Evolutionary conservation across 2,888 invertebrate genomes (phyloP), one percentile per base, ranked within the genome.

Genomic region (Saturnia japonica): DNA sequence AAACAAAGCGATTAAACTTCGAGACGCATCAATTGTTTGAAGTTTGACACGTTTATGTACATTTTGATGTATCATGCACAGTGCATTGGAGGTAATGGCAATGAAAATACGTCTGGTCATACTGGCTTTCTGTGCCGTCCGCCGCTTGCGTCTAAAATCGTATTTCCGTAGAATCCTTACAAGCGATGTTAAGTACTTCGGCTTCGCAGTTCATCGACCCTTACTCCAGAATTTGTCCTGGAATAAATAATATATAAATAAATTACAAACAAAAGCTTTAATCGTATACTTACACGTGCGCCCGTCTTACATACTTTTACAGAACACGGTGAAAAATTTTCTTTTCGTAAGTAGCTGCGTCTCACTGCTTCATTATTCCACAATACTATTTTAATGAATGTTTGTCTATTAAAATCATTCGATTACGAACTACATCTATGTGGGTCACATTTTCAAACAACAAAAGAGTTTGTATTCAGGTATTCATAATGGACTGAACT

Each of bases 91-190:
- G 80, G 75, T 80, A 80, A 80, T 83, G 81, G 81, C 82, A 85
- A 82, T 86, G 83, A 79, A 83, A 82, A 77, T 78, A 77, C 74
- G 73, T 75, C 70, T 72, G 73, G 70, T 76, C 78, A 79, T 79
- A 34, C 34, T 72, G 75, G 77, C 80, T 78, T 77, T 80, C 85
- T 80, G 82, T 84, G 85, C 82, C 83, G 84, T 85, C 85, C 88
- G 77, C 78, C 73, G 82, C 83, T 82, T 80, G 88, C 86, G 88
- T 91, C 91, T 93, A 93, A 93, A 94, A 92, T 88, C 89, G 93
- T 93, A 92, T 93, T 93, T 93, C 92, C 93, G 92, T 91, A 88
- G 94, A 94, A 94, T 93, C 93, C 94, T 91, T 91, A 93, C 91
- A 92, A 93, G 91, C 92, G 89, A 87, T 88, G 90, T 87, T 89